Percentiles rank a stretch among this genome's conserved stretches.
These are phyloP conservation scores for Cephus cinctus DNA, from an alignment of 1,140 invertebrate species.

Conservation along the genomic window DNA sequence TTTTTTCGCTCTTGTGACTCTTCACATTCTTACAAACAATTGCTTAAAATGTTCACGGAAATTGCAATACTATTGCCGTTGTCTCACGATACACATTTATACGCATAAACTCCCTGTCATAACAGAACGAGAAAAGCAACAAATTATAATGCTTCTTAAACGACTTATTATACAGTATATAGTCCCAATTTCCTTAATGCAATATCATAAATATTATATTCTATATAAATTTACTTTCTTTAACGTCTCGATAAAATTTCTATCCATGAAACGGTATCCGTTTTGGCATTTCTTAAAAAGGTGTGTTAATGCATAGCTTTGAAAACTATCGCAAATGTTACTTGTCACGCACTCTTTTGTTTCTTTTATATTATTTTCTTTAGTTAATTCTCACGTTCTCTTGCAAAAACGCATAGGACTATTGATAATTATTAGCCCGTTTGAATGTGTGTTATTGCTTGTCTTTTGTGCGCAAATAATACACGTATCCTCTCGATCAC, in stretches of 20 bases:
- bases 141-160: no score
- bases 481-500: not conserved
- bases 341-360: slow-evolving; percentile 10
- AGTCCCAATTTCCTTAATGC: no score
- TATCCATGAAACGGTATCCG: not conserved
- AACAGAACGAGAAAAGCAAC: no score
- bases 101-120: no score
- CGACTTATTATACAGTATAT: no score
- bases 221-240: slow-evolving; percentile 42
- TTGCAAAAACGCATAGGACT: slow-evolving; percentile 22
- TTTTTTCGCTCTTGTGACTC: no score
- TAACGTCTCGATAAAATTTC: slow-evolving; percentile 41
- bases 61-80: no score
- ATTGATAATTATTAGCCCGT: slow-evolving; percentile 20
- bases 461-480: slow-evolving; percentile 5
- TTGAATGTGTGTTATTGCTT: slow-evolving; percentile 32
- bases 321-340: slow-evolving; percentile 11
- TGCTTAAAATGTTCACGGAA: no score
- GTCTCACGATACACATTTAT: no score
- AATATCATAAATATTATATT: no score
- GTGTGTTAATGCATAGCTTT: slow-evolving; percentile 1
- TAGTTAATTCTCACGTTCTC: slow-evolving; percentile 16
- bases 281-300: not conserved
- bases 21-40: no score
- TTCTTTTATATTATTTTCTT: slow-evolving; percentile 13